Conservation (phyloP, 2,888 invertebrate species). For the Chaitophorus viminalis region DNA sequence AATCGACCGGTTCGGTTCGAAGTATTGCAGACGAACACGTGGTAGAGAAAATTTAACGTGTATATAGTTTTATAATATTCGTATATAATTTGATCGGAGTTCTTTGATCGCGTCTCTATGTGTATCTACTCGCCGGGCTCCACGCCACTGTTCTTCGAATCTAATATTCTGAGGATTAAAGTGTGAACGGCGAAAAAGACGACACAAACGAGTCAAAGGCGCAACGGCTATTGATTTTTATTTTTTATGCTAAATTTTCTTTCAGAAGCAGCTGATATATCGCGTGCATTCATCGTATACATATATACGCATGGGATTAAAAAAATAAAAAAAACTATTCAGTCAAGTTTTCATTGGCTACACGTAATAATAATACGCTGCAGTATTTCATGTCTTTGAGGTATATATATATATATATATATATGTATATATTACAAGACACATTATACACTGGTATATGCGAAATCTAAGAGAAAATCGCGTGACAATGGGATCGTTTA, state of each 20-base stretch:
- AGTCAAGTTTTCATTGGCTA: constrained; percentile 9
- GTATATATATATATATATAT: too few relatives aligned
- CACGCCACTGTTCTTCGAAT: neutral
- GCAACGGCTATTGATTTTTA: constrained; percentile 11
- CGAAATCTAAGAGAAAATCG: neutral
- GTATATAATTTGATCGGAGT: neutral
- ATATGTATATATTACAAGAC: neutral
- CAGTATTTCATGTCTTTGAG: neutral
- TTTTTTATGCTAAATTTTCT: constrained; percentile 40
- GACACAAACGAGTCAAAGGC: constrained; percentile 30
- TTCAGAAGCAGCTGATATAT: constrained; percentile 14
- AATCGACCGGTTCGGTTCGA: too few relatives aligned
- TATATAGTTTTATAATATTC: too few relatives aligned
- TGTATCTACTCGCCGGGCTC: neutral
- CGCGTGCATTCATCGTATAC: neutral
- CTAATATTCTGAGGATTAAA: constrained; percentile 16
- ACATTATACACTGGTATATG: neutral
- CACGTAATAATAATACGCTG: neutral
- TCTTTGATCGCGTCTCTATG: neutral
- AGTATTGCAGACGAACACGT: too few relatives aligned
- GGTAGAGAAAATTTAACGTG: too few relatives aligned
- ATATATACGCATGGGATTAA: constrained; percentile 7
- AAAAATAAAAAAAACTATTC: constrained; percentile 25
- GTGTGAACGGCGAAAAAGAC: neutral
- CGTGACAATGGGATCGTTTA: constrained; percentile 4